Conservation (phyloP, 2,888 invertebrate genomes). For the Gortyna flavago region DNA sequence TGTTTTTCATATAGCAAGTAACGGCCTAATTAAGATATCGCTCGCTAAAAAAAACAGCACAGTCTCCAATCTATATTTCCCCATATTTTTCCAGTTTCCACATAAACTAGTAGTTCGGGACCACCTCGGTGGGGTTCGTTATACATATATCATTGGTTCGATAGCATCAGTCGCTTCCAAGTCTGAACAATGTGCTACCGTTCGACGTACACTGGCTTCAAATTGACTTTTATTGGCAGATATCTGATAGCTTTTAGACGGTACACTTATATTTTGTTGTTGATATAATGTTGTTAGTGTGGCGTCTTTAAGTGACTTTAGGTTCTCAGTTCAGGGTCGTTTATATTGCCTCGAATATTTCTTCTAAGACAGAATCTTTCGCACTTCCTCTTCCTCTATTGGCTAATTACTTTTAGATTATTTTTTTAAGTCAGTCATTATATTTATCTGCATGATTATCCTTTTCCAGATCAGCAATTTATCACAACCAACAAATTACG, state of each 20-base stretch:
- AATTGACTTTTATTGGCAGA: constrained; percentile 69
- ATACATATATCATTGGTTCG: constrained; percentile 68
- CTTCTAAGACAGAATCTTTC: background rate
- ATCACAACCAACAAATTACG: background rate
- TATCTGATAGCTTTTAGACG: constrained; percentile 67
- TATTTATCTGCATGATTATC: background rate
- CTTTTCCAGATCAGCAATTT: background rate
- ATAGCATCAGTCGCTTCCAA: constrained; percentile 66
- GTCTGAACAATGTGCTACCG: constrained; percentile 68
- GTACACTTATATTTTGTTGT: constrained; percentile 68
- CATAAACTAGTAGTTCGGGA: constrained; percentile 63
- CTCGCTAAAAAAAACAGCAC: background rate
- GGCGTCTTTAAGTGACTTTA: constrained; percentile 49
- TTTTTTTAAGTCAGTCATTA: accelerated
- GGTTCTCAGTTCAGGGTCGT: constrained; percentile 9
- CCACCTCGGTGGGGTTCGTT: constrained; percentile 66
- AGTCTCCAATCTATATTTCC: constrained; percentile 41
- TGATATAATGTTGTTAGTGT: constrained; percentile 64
- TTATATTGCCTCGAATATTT: constrained; percentile 27
- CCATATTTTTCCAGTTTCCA: constrained; percentile 63
- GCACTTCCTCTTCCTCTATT: constrained; percentile 3
- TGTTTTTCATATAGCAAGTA: background rate
- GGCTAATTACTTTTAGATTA: no score
- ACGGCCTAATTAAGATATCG: constrained; percentile 10
- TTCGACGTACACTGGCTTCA: constrained; percentile 63